These are phyloP conservation scores for Gouania willdenowi DNA, from an alignment of 2,797 vertebrate species.

Conservation along the genomic window DNA sequence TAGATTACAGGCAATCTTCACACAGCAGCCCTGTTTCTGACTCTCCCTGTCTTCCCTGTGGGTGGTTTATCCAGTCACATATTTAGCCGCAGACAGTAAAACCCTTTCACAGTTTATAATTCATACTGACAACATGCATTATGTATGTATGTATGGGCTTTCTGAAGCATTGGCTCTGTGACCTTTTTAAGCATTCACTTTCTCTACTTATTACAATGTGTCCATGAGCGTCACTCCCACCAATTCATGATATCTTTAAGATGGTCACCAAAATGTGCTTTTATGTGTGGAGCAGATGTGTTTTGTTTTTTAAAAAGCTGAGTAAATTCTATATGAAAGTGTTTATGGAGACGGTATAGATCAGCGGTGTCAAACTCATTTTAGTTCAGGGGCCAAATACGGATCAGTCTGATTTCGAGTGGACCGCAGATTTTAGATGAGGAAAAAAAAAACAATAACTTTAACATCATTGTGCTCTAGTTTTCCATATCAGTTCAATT, in stretches of 20 bases:
- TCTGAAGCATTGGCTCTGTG: constrained; percentile 63
- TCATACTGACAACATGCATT: constrained; percentile 68
- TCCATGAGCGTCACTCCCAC: constrained; percentile 9
- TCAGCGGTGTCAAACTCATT: too few species aligned
- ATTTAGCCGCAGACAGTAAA: constrained; percentile 65
- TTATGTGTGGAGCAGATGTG: too few species aligned
- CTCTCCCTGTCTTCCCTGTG: constrained; percentile 9
- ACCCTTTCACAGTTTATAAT: constrained; percentile 74
- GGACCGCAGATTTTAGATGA: too few species aligned
- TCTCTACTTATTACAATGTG: constrained; percentile 19
- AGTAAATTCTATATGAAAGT: too few species aligned
- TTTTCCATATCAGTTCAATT: too few species aligned
- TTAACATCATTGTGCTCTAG: too few species aligned
- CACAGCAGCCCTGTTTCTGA: constrained; percentile 5
- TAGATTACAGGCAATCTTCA: constrained; percentile 6
- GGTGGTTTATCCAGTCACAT: constrained; percentile 46
- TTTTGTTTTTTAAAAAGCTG: too few species aligned
- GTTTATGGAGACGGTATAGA: too few species aligned
- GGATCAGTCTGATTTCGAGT: too few species aligned
- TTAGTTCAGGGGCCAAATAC: too few species aligned
- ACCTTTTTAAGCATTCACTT: constrained; percentile 48
- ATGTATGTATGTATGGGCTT: constrained; percentile 66
- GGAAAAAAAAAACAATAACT: too few species aligned
- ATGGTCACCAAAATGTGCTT: background rate
- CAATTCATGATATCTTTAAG: background rate